phyloP scores from a whole-genome alignment of 2,797 vertebrate genomes.

The Podargus strigoides region DNA sequence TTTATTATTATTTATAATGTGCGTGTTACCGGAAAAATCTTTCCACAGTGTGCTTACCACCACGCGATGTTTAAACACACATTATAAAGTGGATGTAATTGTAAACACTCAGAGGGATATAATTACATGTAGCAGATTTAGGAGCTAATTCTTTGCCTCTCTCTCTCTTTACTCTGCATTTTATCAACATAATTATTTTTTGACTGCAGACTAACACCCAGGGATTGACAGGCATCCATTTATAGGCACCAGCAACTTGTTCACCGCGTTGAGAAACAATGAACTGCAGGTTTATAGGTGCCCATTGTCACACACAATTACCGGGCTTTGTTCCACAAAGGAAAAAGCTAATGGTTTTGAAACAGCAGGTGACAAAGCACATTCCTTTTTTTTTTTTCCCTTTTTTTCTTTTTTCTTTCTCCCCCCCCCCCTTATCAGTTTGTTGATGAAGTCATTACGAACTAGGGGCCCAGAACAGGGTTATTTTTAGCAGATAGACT shows the following conservation, averaged over 20 bases:
- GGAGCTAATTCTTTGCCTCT: conserved; percentile 76
- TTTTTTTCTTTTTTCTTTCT: neutral
- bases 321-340: conserved; percentile 89
- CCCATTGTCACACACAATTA: conserved; percentile 94
- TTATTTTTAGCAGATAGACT: conserved; percentile 95
- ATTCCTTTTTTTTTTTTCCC: conserved; percentile 48
- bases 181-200: conserved; percentile 82
- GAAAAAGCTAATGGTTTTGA: conserved; percentile 97
- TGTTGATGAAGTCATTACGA: conserved; percentile 93
- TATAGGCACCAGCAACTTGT: conserved; percentile 75
- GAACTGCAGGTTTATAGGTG: conserved; percentile 82
- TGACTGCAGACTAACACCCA: conserved; percentile 73
- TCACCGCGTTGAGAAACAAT: conserved; percentile 87
- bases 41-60: conserved; percentile 72
- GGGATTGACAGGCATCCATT: conserved; percentile 80
- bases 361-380: conserved; percentile 96
- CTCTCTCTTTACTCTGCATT: conserved; percentile 68
- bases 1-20: conserved; percentile 69
- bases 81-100: conserved; percentile 79
- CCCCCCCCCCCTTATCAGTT: conserved; percentile 78
- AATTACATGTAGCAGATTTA: conserved; percentile 82
- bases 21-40: conserved; percentile 61
- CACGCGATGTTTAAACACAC: conserved; percentile 76
- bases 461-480: conserved; percentile 74
- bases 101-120: conserved; percentile 81